These are phyloP conservation scores for Ctenodactylus gundi DNA, from an alignment of 2,113 vertebrate species.

Conservation along the genomic window DNA sequence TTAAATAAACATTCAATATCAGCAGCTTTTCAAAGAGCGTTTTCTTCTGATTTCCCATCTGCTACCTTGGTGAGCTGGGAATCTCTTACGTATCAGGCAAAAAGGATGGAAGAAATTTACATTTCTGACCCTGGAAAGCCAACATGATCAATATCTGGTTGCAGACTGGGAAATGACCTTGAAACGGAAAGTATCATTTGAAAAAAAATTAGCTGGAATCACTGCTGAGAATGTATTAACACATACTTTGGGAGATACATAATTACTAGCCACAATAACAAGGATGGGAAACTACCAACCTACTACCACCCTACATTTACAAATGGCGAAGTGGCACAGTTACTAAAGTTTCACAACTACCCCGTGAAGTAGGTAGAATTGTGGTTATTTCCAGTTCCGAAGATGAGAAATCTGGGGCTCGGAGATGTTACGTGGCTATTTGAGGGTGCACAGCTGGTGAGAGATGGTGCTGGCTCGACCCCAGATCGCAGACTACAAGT, in stretches of 20 bases:
- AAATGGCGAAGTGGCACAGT: too few relatives aligned
- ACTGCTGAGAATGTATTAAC: too few relatives aligned
- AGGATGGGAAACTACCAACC: background rate
- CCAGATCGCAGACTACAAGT: background rate
- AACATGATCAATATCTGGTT: background rate
- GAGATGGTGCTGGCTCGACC: background rate
- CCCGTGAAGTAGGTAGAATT: fast-evolving
- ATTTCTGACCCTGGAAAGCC: background rate
- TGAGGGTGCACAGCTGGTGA: background rate
- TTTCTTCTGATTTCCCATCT: conserved; percentile 1
- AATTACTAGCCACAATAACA: background rate
- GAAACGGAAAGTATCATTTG: background rate
- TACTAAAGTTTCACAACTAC: background rate
- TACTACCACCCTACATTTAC: background rate
- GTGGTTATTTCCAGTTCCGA: background rate
- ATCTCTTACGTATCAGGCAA: background rate
- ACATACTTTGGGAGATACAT: background rate
- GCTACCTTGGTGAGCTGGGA: background rate
- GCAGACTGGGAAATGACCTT: background rate
- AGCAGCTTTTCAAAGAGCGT: conserved; percentile 40
- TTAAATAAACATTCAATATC: conserved; percentile 16
- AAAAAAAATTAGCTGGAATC: too few relatives aligned
- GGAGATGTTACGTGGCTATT: background rate
- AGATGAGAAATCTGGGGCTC: background rate
- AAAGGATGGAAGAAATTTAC: background rate